Evolutionary conservation across 2,888 invertebrate genomes (phyloP), one percentile per base, ranked within the genome.

Genomic region (Tipula lateralis): DNA sequence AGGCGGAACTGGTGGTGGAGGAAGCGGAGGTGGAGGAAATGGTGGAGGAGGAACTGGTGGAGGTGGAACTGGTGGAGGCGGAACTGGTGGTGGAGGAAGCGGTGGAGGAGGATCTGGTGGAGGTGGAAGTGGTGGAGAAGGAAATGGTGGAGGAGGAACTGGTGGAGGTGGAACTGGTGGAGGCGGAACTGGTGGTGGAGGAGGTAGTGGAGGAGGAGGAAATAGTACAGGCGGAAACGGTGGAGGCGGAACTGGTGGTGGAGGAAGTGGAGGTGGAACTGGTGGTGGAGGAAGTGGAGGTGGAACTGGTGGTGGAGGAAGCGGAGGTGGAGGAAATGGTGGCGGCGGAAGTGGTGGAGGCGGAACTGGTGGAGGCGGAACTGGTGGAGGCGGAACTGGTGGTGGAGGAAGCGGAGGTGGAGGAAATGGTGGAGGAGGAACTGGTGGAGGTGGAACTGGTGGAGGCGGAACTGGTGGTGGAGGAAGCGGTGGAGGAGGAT

Each of bases 261-360:
- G 85, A 16, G 85, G 85, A 9, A 80, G 83, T 50, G 84, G 85
- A n/a, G 87, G 87, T 85, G 86, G 87, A 85, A 87, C 87, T 81
- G 86, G 87, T 87, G 84, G 87, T 87, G 86, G 89, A 13, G 82
- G 82, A 13, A 13, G 30, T 44, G 50, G 84, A 13, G 84, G 84
- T n/a, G 84, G 84, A 30, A 39, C 34, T 19, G 83, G 87, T 85
- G 88, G 87, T 85, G 88, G 87, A 86, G 88, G 88, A 19, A 86
- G 86, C 29, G 84, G 87, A 81, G 86, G 86, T 84, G 87, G 87
- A 84, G 87, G 87, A 50, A 87, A 87, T 83, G 13, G 12, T 2
- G 84, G 36, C 24, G 19, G 24, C 5, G 87, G 86, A 85, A 87
- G 86, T 85, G 87, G 87, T n/a, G 87, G 87, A 85, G 87, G 86